Evolutionary conservation across 2,113 vertebrate species (phyloP).

Genomic region (Dunckerocampus dactyliophorus): DNA sequence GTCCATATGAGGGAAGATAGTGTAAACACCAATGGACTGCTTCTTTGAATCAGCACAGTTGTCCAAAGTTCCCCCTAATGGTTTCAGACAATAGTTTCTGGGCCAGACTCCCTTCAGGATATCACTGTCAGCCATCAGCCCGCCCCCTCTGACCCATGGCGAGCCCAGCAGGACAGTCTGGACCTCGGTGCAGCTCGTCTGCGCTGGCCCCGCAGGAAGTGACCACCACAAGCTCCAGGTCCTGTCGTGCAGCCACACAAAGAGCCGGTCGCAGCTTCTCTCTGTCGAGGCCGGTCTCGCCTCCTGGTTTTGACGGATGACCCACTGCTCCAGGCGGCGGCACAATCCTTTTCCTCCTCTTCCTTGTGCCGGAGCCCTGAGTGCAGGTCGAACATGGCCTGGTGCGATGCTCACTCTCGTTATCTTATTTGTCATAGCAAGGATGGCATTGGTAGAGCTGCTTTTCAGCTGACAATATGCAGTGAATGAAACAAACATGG

Average conservation of each 20-base stretch:
- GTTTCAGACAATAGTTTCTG: slow-evolving; percentile 7
- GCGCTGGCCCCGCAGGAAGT: not conserved
- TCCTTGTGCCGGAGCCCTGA: not conserved
- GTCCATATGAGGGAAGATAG: not conserved
- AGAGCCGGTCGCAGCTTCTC: slow-evolving; percentile 4
- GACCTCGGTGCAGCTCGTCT: not conserved
- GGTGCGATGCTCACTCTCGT: not conserved
- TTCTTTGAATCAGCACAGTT: not conserved
- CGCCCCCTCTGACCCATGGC: slow-evolving; percentile 7
- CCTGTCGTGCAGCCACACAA: slow-evolving; percentile 1
- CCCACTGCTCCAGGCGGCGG: not conserved
- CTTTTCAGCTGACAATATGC: not conserved
- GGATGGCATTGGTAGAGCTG: not conserved
- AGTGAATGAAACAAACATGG: not conserved
- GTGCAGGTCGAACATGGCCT: slow-evolving; percentile 1
- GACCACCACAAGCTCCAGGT: slow-evolving; percentile 5
- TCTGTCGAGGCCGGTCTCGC: slow-evolving; percentile 4
- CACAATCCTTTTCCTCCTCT: not conserved
- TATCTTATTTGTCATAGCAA: not conserved
- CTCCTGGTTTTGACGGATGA: slow-evolving; percentile 9
- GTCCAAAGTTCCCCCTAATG: slow-evolving; percentile 6
- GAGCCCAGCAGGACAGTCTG: slow-evolving; percentile 7
- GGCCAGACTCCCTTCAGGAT: slow-evolving; percentile 3
- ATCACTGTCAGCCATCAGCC: slow-evolving; percentile 6
- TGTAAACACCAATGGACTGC: not conserved